Base-by-base conservation (phyloP, 2,888 invertebrate species). In the Ecliptopera silaceata region DNA sequence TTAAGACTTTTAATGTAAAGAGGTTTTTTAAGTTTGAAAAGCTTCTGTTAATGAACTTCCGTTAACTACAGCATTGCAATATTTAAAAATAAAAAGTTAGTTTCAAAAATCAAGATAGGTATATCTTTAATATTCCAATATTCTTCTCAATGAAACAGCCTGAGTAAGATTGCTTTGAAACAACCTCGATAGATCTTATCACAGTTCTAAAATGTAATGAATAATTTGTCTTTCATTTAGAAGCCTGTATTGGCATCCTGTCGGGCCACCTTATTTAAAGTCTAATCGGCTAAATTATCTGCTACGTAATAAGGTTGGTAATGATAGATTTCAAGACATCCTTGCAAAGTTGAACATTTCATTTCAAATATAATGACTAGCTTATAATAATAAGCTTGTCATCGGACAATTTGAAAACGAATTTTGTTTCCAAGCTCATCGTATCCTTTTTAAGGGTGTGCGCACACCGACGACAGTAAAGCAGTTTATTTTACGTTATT, bases 151-250 rank as follows among this genome's bases (percentile, higher is more conserved):
- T 50, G 44, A 44, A 55, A 36, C 20, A 58, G 55, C 56, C 55
- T 47, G 47, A 46, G 29, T 51, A 71, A 77, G 74, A 78, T 79
- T 76, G 75, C 71, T 72, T 75, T 71, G 66, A 62, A 55, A 41
- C 59, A 77, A 68, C 82, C 82, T 80, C 73, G 71, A 69, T 64
- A 43, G 75, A 78, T 79, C 69, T 70, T 79, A 81, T 82, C 80
- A 49, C 65, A 68, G 66, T 62, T 75, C 70, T 60, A 75, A 80
- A 78, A 75, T 74, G 64, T 72, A 68, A 73, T 71, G 69, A 74
- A 79, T 77, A 74, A 77, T 74, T 72, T 76, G 72, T 75, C 77
- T 75, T 70, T 69, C 67, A 68, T 74, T 74, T 65, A 64, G 58
- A 64, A 59, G 65, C 56, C 66, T 64, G 60, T 60, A 53, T 13